Evolutionary conservation across 2,888 invertebrate genomes (phyloP).

Genomic region (Andrena haemorrhoa): DNA sequence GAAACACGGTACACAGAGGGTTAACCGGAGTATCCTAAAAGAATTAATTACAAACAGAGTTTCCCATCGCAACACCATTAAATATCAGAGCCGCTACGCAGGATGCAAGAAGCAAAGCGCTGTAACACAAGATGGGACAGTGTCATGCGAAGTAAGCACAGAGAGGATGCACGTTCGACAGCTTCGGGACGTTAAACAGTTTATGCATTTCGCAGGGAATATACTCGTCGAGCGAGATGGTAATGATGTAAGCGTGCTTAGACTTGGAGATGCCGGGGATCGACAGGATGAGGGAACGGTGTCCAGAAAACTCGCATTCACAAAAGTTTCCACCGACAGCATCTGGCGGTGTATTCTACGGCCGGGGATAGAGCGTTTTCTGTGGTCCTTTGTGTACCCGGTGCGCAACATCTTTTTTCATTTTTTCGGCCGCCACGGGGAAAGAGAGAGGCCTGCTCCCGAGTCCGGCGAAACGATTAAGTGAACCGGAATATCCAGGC

Average conservation of each 20-base stretch:
- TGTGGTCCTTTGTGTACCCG: constrained; percentile 38
- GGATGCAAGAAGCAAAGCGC: constrained; percentile 6
- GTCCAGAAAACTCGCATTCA: too few species aligned
- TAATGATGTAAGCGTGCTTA: not conserved
- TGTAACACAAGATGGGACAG: constrained; percentile 3
- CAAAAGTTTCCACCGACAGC: not conserved
- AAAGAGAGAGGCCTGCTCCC: constrained; percentile 27
- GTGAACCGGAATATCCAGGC: constrained; percentile 80
- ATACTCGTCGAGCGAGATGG: not conserved
- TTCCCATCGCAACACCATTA: too few species aligned
- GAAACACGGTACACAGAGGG: not conserved
- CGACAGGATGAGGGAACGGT: too few species aligned
- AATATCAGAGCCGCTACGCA: not conserved
- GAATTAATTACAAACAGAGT: too few species aligned
- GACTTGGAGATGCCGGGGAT: too few species aligned
- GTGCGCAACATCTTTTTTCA: constrained; percentile 20
- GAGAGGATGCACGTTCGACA: constrained; percentile 50
- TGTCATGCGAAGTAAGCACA: constrained; percentile 29
- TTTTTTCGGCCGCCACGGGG: constrained; percentile 23
- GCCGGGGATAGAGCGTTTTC: constrained; percentile 32
- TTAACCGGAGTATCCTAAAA: too few species aligned
- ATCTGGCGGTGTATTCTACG: constrained; percentile 14
- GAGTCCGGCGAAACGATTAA: constrained; percentile 80
- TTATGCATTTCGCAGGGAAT: not conserved
- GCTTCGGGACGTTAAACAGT: constrained; percentile 6